Evolutionary conservation across 1,140 invertebrate species (phyloP), one percentile per base, ranked within the genome.

Genomic region (Orchesella cincta): DNA sequence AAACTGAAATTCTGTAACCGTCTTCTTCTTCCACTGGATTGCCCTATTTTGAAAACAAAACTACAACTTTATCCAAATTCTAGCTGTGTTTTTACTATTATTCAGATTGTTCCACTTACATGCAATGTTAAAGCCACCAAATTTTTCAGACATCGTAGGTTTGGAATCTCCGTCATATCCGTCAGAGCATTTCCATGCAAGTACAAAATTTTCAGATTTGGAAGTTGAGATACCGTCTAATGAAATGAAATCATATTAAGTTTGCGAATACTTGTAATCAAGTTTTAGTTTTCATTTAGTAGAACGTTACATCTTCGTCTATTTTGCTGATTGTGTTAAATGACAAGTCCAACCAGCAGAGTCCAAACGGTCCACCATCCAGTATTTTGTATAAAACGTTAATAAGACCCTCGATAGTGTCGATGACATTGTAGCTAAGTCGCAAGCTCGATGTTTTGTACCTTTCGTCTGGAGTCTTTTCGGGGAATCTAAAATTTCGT

Each of bases 11-110:
- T 35, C 79, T 73, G 64, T 82, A 82, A 1, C 72, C 76, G 12
- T 80, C 78, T 46, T 82, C 79, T 73, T 79, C 75, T 52, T 82
- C 81, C 28, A 82, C 62, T 16, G 81, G 81, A 76, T 82, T 82
- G 0, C 79, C 81, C 81, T 82, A 39, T 52, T 3, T 29, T 8
- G 20, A 46, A 46, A 33, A 64, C 14, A 20, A 26, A 72, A 71
- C 31, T 64, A 14, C 57, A 64, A 12, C 8, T 64, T 5, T 8
- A 29, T 64, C 26, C 20, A 64, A 46, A 8, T 20, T 46, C 39
- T 20, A 20, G 20, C 2, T 74, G 28, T 18, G 34, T 75, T 14
- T 57, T 28, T 5, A 76, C n/a, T n/a, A n/a, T n/a, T 1, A 18
- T 74, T 54, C 28, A 54, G 46, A 14, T 14, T 51, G 46, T n/a